Base-by-base conservation (phyloP, 2,113 vertebrate genomes). In the Notothenia rossii region DNA sequence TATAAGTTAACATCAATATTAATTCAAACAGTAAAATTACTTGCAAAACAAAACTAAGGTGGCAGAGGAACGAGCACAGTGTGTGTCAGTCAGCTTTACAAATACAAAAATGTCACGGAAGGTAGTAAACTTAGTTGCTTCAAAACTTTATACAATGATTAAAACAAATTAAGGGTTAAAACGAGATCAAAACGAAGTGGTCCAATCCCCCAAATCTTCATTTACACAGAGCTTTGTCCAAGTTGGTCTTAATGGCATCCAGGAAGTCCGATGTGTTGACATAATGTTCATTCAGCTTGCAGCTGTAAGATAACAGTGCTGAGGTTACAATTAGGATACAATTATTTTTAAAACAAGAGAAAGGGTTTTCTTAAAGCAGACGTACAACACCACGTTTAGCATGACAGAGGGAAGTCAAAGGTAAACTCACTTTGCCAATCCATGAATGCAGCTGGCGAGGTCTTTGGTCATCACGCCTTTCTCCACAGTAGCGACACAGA, bases 201-300 rank as follows among this genome's bases (percentile, higher is more conserved):
- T 29, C 29, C 29, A 29, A 29, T 29, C 29, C 29, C 29, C 29
- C 29, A 29, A 29, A 29, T 29, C 88, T 94, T 94, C 94, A 93
- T 89, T 96, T 97, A 86, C 95, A 94, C 86, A 99, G 93, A 55
- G 96, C 94, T 88, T 95, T 97, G 91, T 98, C 96, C 86, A 99
- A 92, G 87, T 98, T 98, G 88, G 85, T 96, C 94, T 94, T 97
- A 87, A 99, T 99, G 72, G 96, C 92, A 5, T 98, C 98, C 63
- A 99, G 90, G 94, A 99, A 99, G 94, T 99, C 97, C 0, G 94
- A 93, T 0, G 98, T 99, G 94, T 98, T 99, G 87, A 99, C 94
- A 25, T 95, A 99, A 85, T 99, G 97, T 85, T 99, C 96, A 0
- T 98, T 97, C 82, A 98, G 81, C 92, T 97, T 97, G 90, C 97